Evolutionary conservation across 1,140 invertebrate species (phyloP), one percentile per base, ranked within the genome.

Genomic region (Pararge aegeria): DNA sequence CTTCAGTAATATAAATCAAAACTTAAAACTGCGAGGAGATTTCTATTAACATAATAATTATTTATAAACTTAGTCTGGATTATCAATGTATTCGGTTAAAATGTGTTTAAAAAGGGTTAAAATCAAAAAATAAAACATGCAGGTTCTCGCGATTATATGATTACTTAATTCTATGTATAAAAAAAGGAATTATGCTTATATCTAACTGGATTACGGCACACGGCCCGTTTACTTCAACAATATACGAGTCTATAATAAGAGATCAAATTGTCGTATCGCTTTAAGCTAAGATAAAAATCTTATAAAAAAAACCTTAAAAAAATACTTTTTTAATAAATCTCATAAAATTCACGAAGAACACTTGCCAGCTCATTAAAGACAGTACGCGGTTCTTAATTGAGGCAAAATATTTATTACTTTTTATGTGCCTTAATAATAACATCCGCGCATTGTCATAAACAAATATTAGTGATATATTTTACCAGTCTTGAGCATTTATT

Each of bases 81-180:
- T 58, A 63, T 50, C 52, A 38, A 54, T 61, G 50, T 59, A 55
- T 38, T 62, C 49, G 73, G 52, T 64, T 63, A 19, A 64, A 46
- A 61, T 66, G 58, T 58, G 59, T 34, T 57, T 68, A 34, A 75
- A 80, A 78, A 69, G 58, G 46, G 59, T 71, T 69, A 75, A 75
- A 82, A 82, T 80, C 75, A 79, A 78, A 78, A 84, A 82, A 82
- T 85, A 84, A 86, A 88, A 84, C 85, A 88, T 88, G 81, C 85
- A 42, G 3, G 30, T 34, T 71, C 64, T 73, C 59, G 55, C 52
- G 21, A 67, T 61, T 70, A 75, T 53, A 65, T 55, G 30, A 34
- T 34, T 34, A 12, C 30, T 12, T 34, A 34, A 51, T 68, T 67
- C 58, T 70, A 69, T 64, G 64, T 72, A 24, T 73, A 76, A 75